Evolutionary conservation across 2,797 vertebrate species (phyloP).

Genomic region (Platalea minor): DNA sequence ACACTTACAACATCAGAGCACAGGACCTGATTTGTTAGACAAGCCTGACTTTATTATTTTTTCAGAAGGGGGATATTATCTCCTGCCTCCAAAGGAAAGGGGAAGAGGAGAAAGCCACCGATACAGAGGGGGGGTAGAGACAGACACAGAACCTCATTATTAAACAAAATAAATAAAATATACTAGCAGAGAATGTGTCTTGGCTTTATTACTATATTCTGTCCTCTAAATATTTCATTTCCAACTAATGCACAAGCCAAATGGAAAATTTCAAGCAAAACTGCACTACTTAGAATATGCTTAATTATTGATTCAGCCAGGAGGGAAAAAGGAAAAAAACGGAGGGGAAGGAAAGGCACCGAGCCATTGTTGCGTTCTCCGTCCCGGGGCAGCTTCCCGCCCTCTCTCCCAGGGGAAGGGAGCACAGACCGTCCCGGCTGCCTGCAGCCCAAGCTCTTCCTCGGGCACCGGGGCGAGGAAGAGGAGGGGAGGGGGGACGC

Average conservation of each 20-base stretch:
- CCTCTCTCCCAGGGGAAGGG: background rate
- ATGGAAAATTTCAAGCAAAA: conserved; percentile 79
- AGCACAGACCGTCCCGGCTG: background rate
- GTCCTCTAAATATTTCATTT: conserved; percentile 82
- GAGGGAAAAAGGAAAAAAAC: background rate
- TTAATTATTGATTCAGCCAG: conserved; percentile 80
- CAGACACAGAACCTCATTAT: conserved; percentile 75
- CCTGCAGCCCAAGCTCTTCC: background rate
- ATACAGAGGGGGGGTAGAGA: conserved; percentile 34
- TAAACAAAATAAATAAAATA: conserved; percentile 80
- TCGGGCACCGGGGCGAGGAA: accelerated
- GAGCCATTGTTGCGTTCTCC: background rate
- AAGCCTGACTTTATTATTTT: conserved; percentile 68
- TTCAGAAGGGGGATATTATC: conserved; percentile 64
- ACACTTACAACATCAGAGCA: conserved; percentile 52
- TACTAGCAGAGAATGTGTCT: conserved; percentile 73
- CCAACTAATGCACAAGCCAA: conserved; percentile 77
- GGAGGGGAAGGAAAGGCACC: background rate
- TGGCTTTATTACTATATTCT: conserved; percentile 78
- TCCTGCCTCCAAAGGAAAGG: conserved; percentile 36
- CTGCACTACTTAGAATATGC: conserved; percentile 76
- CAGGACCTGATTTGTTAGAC: conserved; percentile 60
- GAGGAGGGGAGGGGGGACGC: background rate
- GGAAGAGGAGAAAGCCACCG: conserved; percentile 54
- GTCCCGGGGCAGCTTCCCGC: accelerated